Evolutionary conservation across 2,888 invertebrate genomes (phyloP).

Genomic region (Cheilosia urbana): DNA sequence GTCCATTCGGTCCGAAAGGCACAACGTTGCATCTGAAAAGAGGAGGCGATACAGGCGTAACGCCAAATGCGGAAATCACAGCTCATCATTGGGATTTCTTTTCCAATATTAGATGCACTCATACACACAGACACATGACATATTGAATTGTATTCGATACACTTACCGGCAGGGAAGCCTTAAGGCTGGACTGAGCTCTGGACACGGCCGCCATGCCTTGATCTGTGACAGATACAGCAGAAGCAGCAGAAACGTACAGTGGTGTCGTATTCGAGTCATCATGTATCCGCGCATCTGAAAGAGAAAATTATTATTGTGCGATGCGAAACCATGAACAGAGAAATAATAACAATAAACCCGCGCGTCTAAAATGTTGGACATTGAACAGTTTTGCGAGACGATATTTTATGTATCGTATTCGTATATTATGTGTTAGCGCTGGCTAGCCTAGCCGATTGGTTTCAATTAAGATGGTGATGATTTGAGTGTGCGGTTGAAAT

Average conservation of each 20-base stretch:
- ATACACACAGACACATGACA: conserved; percentile 77
- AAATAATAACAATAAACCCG: neutral
- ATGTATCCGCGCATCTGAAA: conserved; percentile 65
- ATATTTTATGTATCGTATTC: conserved; percentile 25
- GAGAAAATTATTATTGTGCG: conserved; percentile 48
- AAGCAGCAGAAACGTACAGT: conserved; percentile 77
- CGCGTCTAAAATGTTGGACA: conserved; percentile 10
- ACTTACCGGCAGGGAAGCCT: conserved; percentile 89
- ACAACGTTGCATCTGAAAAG: conserved; percentile 85
- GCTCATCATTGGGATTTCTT: conserved; percentile 60
- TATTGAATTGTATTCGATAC: conserved; percentile 39
- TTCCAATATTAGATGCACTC: neutral
- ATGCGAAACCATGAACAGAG: conserved; percentile 20
- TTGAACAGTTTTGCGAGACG: conserved; percentile 22
- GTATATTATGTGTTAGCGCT: conserved; percentile 11
- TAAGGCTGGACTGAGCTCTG: conserved; percentile 90
- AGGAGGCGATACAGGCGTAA: conserved; percentile 44
- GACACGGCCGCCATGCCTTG: conserved; percentile 88
- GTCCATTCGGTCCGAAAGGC: conserved; percentile 84
- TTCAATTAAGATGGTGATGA: conserved; percentile 28
- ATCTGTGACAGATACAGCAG: conserved; percentile 80
- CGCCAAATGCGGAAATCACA: conserved; percentile 70
- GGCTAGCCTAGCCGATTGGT: conserved; percentile 17
- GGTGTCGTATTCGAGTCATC: conserved; percentile 72
- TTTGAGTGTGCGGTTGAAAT: conserved; percentile 60